phyloP scores from a whole-genome alignment of 2,888 invertebrate genomes.

The Cantharis rustica region DNA sequence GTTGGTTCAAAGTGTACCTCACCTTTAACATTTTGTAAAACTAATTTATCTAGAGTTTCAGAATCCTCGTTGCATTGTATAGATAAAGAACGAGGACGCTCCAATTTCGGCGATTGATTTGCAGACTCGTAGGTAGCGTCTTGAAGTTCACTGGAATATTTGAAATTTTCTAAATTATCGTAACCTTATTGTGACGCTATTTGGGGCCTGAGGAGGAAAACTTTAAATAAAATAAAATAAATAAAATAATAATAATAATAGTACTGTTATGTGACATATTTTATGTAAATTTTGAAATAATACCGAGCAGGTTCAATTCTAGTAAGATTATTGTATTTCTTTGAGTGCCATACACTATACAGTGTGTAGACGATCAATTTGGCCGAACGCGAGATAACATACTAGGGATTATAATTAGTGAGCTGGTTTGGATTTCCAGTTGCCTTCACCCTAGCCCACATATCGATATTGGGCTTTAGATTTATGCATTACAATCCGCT shows the following conservation, averaged over 20 bases:
- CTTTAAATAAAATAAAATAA: slow-evolving; percentile 40
- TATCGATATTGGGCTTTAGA: too few relatives aligned
- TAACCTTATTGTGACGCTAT: slow-evolving; percentile 50
- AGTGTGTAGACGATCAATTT: too few relatives aligned
- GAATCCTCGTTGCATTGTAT: slow-evolving; percentile 58
- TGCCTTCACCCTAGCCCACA: too few relatives aligned
- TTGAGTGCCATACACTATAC: too few relatives aligned
- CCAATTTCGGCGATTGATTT: slow-evolving; percentile 46
- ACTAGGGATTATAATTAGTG: too few relatives aligned
- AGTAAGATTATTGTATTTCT: too few relatives aligned
- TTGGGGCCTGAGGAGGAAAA: slow-evolving; percentile 48
- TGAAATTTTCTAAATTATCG: slow-evolving; percentile 32
- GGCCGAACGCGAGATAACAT: too few relatives aligned
- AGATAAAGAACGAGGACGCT: slow-evolving; percentile 60
- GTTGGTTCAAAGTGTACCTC: slow-evolving; percentile 31
- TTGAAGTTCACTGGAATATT: slow-evolving; percentile 49
- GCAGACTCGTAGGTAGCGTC: slow-evolving; percentile 28
- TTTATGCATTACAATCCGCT: too few relatives aligned
- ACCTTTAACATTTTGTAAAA: slow-evolving; percentile 32
- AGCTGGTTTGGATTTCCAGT: too few relatives aligned
- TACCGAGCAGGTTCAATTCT: too few relatives aligned
- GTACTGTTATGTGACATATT: not conserved
- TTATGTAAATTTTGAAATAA: not conserved
- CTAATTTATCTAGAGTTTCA: slow-evolving; percentile 35
- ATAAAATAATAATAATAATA: slow-evolving; percentile 33